Conservation (phyloP, 92 coral and sea anemone genomes). For the Phenganax subtilis region DNA sequence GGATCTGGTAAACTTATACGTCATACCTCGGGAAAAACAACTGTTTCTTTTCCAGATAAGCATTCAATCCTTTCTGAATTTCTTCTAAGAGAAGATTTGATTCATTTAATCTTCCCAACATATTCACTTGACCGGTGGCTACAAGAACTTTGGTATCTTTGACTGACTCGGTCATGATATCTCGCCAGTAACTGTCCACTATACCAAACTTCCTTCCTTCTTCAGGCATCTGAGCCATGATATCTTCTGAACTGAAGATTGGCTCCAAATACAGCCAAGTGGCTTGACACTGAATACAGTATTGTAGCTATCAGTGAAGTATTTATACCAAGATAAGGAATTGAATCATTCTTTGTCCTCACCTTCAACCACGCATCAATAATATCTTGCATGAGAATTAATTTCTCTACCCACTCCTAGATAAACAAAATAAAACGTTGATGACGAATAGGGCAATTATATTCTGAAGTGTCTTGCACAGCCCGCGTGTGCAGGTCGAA, state of each 20-base stretch:
- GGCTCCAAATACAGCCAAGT: slow-evolving; percentile 97
- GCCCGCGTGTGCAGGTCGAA: too few species aligned
- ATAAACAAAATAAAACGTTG: neutral
- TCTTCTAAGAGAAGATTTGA: slow-evolving; percentile 92
- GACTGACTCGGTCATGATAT: slow-evolving; percentile 92
- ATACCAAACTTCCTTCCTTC: slow-evolving; percentile 98
- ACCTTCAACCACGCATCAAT: slow-evolving; percentile 98
- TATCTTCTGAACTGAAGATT: slow-evolving; percentile 95
- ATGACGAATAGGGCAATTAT: neutral
- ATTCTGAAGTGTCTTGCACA: too few species aligned
- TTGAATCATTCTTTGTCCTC: neutral
- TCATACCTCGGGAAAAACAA: slow-evolving; percentile 91
- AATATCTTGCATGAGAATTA: slow-evolving; percentile 96
- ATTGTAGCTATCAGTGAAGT: neutral
- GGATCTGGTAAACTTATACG: neutral
- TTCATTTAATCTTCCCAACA: slow-evolving; percentile 89
- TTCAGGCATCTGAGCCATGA: slow-evolving; percentile 99
- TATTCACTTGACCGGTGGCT: slow-evolving; percentile 93
- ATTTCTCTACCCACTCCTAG: slow-evolving; percentile 94
- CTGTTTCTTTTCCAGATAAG: slow-evolving; percentile 94
- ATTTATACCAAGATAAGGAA: neutral
- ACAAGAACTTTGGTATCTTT: slow-evolving; percentile 87
- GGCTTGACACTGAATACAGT: slow-evolving; percentile 76
- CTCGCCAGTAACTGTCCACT: slow-evolving; percentile 99
- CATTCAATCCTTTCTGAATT: slow-evolving; percentile 97